phyloP scores from a whole-genome alignment of 2,888 invertebrate species.

The Chymomyza amoena region DNA sequence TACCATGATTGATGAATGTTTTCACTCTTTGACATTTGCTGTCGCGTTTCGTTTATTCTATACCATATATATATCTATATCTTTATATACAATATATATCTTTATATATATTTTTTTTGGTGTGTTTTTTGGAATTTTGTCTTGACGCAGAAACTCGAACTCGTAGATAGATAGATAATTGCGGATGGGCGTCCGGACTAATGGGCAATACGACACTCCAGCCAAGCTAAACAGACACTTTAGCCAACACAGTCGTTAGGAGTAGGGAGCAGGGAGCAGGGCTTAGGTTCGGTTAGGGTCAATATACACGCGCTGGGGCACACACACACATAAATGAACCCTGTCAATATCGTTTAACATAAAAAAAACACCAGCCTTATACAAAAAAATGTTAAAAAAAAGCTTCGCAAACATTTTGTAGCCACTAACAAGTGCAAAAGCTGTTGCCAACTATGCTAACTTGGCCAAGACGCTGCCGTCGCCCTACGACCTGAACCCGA shows the following conservation, averaged over 20 bases:
- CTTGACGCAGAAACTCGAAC: constrained; percentile 1
- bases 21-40: constrained; percentile 68
- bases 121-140: not conserved
- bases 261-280: too few relatives aligned
- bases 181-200: constrained; percentile 19
- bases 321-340: not conserved
- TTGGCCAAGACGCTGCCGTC: not conserved
- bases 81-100: too few relatives aligned
- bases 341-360: not conserved
- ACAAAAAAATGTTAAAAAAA: not conserved
- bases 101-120: not conserved
- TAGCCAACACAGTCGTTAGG: not conserved
- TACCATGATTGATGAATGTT: constrained; percentile 67
- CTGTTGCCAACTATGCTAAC: not conserved
- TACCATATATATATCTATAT: not conserved
- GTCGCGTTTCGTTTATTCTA: constrained; percentile 44
- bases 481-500: too few relatives aligned
- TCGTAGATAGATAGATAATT: constrained; percentile 25
- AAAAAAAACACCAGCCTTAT: not conserved
- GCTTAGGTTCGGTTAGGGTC: not conserved
- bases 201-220: constrained; percentile 15
- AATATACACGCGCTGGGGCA: not conserved
- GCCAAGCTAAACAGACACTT: not conserved
- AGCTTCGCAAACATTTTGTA: not conserved
- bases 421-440: not conserved